Conservation (phyloP, 2,888 invertebrate species). For the Allacma fusca region DNA sequence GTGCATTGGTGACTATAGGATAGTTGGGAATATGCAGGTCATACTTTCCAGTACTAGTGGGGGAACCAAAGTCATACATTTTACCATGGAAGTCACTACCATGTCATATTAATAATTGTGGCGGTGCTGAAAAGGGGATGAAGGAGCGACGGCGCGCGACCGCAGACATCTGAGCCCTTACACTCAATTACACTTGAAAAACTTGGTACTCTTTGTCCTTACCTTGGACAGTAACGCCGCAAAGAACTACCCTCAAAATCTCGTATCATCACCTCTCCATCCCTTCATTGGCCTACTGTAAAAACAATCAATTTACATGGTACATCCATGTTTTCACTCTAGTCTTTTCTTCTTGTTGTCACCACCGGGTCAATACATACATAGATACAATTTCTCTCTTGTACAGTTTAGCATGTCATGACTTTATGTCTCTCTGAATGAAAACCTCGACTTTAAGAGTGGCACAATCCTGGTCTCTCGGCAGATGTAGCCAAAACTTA, state of each 20-base stretch:
- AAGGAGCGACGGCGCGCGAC: constrained; percentile 53
- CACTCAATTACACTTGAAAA: constrained; percentile 57
- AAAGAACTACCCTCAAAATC: constrained; percentile 32
- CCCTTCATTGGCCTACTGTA: constrained; percentile 39
- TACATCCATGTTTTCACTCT: constrained; percentile 48
- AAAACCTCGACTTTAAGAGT: neutral
- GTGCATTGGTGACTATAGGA: neutral
- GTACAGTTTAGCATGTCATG: constrained; percentile 3
- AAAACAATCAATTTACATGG: constrained; percentile 53
- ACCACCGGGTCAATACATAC: constrained; percentile 9
- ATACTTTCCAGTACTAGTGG: neutral
- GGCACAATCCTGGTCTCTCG: neutral
- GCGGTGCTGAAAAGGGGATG: constrained; percentile 39
- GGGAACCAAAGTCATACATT: neutral
- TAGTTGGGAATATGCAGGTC: neutral
- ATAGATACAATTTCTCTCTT: neutral
- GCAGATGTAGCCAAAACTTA: neutral
- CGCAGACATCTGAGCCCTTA: constrained; percentile 55
- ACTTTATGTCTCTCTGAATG: neutral
- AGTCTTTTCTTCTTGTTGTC: constrained; percentile 36
- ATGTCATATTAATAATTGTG: constrained; percentile 40
- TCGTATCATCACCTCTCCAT: constrained; percentile 30
- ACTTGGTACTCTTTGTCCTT: constrained; percentile 35
- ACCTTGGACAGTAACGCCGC: constrained; percentile 28
- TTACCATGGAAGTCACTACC: constrained; percentile 17